These are phyloP conservation scores for Hirtodrosophila alboralis DNA, from an alignment of 2,888 invertebrate genomes.

Conservation along the genomic window DNA sequence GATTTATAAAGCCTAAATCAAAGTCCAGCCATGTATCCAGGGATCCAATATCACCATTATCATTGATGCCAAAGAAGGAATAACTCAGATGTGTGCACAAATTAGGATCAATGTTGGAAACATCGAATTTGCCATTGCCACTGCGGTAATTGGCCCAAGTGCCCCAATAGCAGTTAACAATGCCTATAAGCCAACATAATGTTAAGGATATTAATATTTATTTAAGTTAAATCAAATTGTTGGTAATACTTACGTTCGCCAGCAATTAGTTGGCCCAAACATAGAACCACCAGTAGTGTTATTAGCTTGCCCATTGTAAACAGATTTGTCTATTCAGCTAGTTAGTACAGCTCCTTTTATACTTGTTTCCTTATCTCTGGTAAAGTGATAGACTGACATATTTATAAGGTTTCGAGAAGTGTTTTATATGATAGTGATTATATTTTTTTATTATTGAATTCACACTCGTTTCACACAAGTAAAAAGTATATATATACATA, in stretches of 20 bases:
- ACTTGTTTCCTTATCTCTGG: constrained; percentile 25
- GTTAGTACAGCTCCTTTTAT: constrained; percentile 39
- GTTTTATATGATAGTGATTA: constrained; percentile 11
- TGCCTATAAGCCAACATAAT: constrained; percentile 37
- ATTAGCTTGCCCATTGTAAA: constrained; percentile 34
- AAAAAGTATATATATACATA: no score
- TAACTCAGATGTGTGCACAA: constrained; percentile 77
- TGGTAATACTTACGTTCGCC: constrained; percentile 36
- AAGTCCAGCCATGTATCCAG: constrained; percentile 68
- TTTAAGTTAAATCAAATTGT: not conserved
- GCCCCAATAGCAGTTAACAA: constrained; percentile 73
- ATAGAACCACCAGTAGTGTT: constrained; percentile 13
- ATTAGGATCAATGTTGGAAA: constrained; percentile 56
- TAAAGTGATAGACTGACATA: constrained; percentile 12
- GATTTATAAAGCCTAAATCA: constrained; percentile 60
- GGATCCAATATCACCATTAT: constrained; percentile 48
- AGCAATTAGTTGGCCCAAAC: constrained; percentile 23
- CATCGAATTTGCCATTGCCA: constrained; percentile 66
- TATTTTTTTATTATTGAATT: not conserved
- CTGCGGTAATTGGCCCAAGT: constrained; percentile 72
- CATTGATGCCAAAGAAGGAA: constrained; percentile 71
- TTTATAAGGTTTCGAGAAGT: constrained; percentile 22
- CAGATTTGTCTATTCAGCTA: not conserved
- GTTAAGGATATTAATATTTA: not conserved
- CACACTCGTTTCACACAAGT: not conserved